Conservation (phyloP, 2,797 vertebrate species). For the Chelon auratus region DNA sequence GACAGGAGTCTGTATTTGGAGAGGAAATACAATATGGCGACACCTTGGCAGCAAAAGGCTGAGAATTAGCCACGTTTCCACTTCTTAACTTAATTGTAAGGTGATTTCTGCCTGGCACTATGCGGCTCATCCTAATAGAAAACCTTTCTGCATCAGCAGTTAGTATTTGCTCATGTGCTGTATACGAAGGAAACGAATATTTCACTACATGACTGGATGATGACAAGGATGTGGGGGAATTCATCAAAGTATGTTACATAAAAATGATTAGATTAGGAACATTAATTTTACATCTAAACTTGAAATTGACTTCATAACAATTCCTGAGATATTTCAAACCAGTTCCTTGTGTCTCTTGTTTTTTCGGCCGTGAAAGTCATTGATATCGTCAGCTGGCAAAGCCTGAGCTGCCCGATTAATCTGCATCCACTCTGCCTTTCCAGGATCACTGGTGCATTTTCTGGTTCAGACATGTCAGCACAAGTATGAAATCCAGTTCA, state of each 20-base stretch:
- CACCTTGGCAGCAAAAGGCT: neutral
- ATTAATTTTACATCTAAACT: neutral
- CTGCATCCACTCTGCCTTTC: slow-evolving; percentile 9
- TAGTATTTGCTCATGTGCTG: too few relatives aligned
- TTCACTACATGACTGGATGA: neutral
- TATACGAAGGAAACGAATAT: slow-evolving; percentile 2
- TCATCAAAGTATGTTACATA: neutral
- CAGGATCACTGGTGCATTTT: slow-evolving; percentile 31
- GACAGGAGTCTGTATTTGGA: slow-evolving; percentile 21
- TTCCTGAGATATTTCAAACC: neutral
- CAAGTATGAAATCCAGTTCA: slow-evolving; percentile 41
- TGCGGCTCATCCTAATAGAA: neutral
- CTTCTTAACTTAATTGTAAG: slow-evolving; percentile 1
- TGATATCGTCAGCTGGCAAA: slow-evolving; percentile 10
- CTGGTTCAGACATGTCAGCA: slow-evolving; percentile 24
- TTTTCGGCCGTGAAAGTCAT: neutral
- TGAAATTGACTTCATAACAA: neutral
- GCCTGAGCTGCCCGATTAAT: slow-evolving; percentile 8
- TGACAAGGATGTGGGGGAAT: neutral
- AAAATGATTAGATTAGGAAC: neutral
- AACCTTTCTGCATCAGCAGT: neutral
- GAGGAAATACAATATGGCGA: slow-evolving; percentile 8
- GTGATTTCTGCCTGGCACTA: neutral
- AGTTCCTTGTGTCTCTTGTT: neutral
- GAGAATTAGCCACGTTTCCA: neutral